Percentiles rank a stretch among this genome's conserved stretches.
Conservation (phyloP, 2,113 vertebrate genomes). For the Stegastes partitus region DNA sequence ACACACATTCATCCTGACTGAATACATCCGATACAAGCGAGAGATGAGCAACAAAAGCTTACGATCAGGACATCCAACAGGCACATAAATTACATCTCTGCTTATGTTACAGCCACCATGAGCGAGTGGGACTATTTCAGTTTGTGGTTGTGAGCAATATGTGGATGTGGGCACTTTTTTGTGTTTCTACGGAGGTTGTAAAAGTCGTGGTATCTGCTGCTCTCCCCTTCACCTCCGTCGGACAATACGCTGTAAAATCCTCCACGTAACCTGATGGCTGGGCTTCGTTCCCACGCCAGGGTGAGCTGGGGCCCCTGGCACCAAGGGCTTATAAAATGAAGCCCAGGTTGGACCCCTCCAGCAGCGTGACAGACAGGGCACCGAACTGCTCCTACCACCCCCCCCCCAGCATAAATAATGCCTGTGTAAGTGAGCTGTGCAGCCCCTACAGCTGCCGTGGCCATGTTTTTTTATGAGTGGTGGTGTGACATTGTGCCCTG, state of each 20-base stretch:
- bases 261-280: constrained; percentile 56
- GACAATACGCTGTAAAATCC: constrained; percentile 66
- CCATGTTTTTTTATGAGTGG: constrained; percentile 75
- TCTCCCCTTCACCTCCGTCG: constrained; percentile 40
- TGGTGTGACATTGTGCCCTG: constrained; percentile 65
- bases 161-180: constrained; percentile 5
- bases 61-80: constrained; percentile 9
- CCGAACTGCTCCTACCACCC: constrained; percentile 49
- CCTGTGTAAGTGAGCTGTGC: constrained; percentile 59
- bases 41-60: constrained; percentile 51
- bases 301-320: constrained; percentile 63
- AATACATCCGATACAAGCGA: constrained; percentile 17
- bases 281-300: constrained; percentile 75
- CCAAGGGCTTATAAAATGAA: constrained; percentile 68
- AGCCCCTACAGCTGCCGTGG: constrained; percentile 61
- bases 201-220: constrained; percentile 40
- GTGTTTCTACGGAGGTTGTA: constrained; percentile 17
- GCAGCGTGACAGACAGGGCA: constrained; percentile 70
- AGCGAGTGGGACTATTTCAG: not conserved
- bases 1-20: constrained; percentile 28
- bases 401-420: constrained; percentile 71
- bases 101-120: constrained; percentile 40
- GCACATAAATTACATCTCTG: constrained; percentile 51
- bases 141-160: constrained; percentile 37
- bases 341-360: constrained; percentile 62